phyloP scores from a whole-genome alignment of 37 sponge, comb jelly and placozoan species.

The Bolinopsis microptera region DNA sequence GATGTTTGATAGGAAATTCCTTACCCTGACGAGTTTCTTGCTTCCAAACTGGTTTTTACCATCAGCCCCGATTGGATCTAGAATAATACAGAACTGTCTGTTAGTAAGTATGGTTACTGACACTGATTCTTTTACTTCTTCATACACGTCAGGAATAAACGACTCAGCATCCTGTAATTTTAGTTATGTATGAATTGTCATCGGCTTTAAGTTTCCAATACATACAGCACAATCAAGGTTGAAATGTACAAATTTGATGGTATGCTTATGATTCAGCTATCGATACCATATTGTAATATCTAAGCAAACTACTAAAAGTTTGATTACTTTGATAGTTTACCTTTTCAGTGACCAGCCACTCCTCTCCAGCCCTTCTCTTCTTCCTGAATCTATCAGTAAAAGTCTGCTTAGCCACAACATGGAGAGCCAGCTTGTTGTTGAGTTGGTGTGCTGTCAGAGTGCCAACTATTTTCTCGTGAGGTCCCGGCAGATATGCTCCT shows the following conservation, averaged over 20 bases:
- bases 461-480: slow-evolving; percentile 78
- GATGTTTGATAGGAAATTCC: too few species aligned
- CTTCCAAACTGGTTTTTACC: slow-evolving; percentile 72
- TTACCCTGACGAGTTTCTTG: slow-evolving; percentile 76
- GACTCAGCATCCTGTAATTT: background rate
- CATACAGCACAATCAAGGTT: too few species aligned
- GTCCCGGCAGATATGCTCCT: slow-evolving; percentile 88
- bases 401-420: slow-evolving; percentile 70
- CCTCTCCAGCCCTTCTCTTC: slow-evolving; percentile 80
- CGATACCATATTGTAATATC: too few species aligned
- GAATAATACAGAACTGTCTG: slow-evolving; percentile 83
- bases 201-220: too few species aligned
- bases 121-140: slow-evolving; percentile 80
- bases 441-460: slow-evolving; percentile 69
- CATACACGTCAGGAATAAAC: background rate
- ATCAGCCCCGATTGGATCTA: slow-evolving; percentile 77
- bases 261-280: too few species aligned
- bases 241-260: too few species aligned
- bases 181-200: too few species aligned
- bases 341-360: slow-evolving; percentile 85
- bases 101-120: slow-evolving; percentile 73
- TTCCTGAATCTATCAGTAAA: slow-evolving; percentile 82
- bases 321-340: slow-evolving; percentile 55
- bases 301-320: too few species aligned
- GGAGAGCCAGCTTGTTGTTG: slow-evolving; percentile 76